Evolutionary conservation across 2,113 vertebrate species (phyloP).

Genomic region (Pedionomus torquatus): DNA sequence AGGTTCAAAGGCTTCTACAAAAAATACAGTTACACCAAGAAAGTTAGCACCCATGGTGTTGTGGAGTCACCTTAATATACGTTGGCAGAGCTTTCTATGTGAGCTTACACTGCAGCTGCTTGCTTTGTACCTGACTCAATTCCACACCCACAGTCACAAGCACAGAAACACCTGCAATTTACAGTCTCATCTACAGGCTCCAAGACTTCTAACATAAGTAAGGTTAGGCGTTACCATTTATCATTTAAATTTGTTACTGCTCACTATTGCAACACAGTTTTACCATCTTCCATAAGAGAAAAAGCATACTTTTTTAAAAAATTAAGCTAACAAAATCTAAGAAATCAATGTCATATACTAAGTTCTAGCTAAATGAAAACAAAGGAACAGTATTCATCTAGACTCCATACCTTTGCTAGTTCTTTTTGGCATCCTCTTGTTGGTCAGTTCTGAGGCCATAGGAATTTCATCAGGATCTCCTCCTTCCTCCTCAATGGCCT

Average conservation of each 20-base stretch:
- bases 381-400: not conserved
- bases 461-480: slow-evolving; percentile 93
- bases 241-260: not conserved
- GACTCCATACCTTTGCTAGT: slow-evolving; percentile 80
- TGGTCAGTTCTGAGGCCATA: slow-evolving; percentile 78
- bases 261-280: not conserved
- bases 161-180: not conserved
- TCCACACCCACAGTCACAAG: not conserved
- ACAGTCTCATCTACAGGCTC: not conserved
- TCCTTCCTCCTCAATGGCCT: slow-evolving; percentile 97
- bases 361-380: not conserved
- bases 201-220: not conserved
- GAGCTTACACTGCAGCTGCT: not conserved
- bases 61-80: not conserved
- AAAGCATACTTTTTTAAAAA: too few species aligned
- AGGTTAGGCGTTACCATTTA: not conserved
- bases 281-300: not conserved
- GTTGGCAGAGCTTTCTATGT: not conserved
- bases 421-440: slow-evolving; percentile 84
- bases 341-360: not conserved
- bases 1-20: not conserved
- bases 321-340: not conserved
- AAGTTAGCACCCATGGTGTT: not conserved
- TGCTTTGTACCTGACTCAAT: not conserved
- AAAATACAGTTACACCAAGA: not conserved